Conservation (phyloP, 2,113 vertebrate species). For the Malurus elegans region DNA sequence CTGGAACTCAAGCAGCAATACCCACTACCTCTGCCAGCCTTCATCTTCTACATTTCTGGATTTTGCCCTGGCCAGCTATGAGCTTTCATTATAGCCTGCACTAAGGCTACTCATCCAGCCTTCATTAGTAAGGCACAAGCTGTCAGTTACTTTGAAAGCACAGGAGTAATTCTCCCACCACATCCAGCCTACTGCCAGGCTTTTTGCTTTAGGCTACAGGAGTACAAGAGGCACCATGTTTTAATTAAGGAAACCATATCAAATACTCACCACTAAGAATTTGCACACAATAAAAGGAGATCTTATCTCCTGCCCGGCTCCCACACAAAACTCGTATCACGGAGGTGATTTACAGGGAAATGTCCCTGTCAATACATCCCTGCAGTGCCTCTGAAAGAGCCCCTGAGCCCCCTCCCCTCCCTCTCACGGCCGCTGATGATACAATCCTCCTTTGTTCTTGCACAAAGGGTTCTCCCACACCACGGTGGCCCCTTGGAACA, state of each 20-base stretch:
- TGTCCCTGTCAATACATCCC: not conserved
- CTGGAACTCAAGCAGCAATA: not conserved
- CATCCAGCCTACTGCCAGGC: not conserved
- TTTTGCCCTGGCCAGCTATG: not conserved
- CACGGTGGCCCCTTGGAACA: not conserved
- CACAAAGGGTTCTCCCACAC: conserved; percentile 31
- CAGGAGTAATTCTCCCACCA: not conserved
- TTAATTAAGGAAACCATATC: not conserved
- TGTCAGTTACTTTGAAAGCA: not conserved
- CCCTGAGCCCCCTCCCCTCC: not conserved
- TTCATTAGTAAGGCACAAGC: not conserved
- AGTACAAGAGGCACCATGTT: not conserved
- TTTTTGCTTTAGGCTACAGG: not conserved
- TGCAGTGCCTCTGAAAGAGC: not conserved
- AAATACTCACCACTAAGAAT: not conserved
- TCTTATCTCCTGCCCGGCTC: not conserved
- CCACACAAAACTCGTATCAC: not conserved
- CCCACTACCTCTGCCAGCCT: not conserved
- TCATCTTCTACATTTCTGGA: not conserved
- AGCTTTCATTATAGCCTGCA: not conserved
- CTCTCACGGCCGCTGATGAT: not conserved
- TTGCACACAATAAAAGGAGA: not conserved
- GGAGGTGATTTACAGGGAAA: not conserved
- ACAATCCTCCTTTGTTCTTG: conserved; percentile 41
- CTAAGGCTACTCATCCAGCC: not conserved